Conservation (phyloP, 2,113 vertebrate genomes). For the Pelodiscus sinensis region DNA sequence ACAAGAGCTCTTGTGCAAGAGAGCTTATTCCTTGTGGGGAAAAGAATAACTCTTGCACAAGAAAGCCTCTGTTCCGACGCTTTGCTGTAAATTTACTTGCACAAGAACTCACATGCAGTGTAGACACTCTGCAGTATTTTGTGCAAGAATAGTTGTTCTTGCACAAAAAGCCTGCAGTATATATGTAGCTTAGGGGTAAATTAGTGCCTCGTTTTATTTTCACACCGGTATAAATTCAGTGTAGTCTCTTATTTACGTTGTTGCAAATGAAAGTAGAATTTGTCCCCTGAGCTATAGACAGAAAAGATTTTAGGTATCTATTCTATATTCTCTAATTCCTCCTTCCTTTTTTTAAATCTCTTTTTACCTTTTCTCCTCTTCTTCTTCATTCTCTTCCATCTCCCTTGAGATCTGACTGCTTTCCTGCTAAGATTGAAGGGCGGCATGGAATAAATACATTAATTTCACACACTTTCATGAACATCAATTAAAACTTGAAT, state of each 20-base stretch:
- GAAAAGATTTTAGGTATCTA: background rate
- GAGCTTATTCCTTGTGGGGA: too few relatives aligned
- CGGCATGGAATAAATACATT: constrained; percentile 18
- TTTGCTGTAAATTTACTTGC: too few relatives aligned
- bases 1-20: too few relatives aligned
- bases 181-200: background rate
- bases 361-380: background rate
- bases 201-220: background rate
- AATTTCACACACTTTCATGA: constrained; percentile 62
- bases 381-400: background rate
- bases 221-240: background rate
- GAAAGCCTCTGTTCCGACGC: too few relatives aligned
- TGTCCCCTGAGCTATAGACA: background rate
- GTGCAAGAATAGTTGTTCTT: too few relatives aligned
- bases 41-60: too few relatives aligned
- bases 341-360: background rate
- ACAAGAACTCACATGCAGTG: too few relatives aligned
- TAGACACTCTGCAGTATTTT: too few relatives aligned
- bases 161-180: too few relatives aligned
- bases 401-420: constrained; percentile 18
- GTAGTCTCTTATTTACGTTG: background rate
- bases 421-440: constrained; percentile 47
- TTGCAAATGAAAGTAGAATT: background rate
- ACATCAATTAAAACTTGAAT: constrained; percentile 39
- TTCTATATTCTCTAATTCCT: background rate